Base-by-base conservation (phyloP, 1,140 invertebrate genomes). In the Xylocopa sonorina region DNA sequence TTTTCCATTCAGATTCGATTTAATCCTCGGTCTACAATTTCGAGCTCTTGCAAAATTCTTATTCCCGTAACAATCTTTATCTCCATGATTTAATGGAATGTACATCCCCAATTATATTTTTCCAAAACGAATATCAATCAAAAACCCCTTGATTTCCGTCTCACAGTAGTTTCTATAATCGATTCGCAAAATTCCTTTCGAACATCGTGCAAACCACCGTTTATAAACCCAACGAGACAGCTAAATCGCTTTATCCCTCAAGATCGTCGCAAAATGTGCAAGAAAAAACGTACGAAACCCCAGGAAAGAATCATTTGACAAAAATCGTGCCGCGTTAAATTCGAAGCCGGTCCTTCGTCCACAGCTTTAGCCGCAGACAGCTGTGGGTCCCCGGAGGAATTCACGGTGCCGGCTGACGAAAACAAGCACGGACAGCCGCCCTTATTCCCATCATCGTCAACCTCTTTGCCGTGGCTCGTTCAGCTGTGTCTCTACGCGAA, bases 401-500 rank as follows among this genome's bases (percentile, higher is more conserved):
- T 88, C 84, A 78, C 80, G 75, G 78, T 82, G 82, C 58, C 80
- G 85, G 78, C 87, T 91, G 89, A 92, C 89, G 90, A 91, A 89
- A 91, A 92, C 90, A 85, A 90, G 84, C 84, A 88, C 84, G 88
- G 91, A 92, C 91, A 92, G 87, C 86, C 89, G 87, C 88, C 91
- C 91, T 92, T 92, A 91, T 87, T 90, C 90, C 90, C 91, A 91
- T 92, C 91, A 91, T 92, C 90, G 89, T 92, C 88, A 88, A 87
- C 88, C 85, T 82, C 82, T 71, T 71, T 86, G 83, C 64, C 73
- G 32, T 24, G 27, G 29, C 73, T 66, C 41, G 77, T 72, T 57
- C 73, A 24, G n/a, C 43, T 80, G 29, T 27, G 46, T 76, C 41
- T 51, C 60, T 34, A 1, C 51, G 48, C 62, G 64, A 66, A 88